A percentile compares a stretch with the other conserved stretches of the same genome.
These are phyloP conservation scores for Spea hammondii DNA, from an alignment of 2,797 vertebrate species.

Conservation along the genomic window DNA sequence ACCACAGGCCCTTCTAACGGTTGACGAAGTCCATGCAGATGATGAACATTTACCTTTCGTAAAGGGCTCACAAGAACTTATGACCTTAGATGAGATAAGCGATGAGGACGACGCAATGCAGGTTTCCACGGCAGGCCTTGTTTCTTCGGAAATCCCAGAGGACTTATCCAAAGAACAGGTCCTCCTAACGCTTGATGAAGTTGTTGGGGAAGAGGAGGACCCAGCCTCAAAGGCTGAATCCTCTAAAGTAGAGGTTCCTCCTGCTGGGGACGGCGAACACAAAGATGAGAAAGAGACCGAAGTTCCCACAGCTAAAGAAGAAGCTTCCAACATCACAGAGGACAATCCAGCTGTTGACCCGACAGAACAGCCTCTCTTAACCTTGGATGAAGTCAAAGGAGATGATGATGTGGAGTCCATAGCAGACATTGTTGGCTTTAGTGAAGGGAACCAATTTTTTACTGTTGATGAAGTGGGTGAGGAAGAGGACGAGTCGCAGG, in stretches of 20 bases:
- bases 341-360: conserved; percentile 65
- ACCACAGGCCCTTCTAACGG: conserved; percentile 72
- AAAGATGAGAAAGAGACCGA: conserved; percentile 20
- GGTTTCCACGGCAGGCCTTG: conserved; percentile 45
- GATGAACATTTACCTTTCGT: conserved; percentile 66
- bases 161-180: conserved; percentile 67
- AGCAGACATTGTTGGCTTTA: conserved; percentile 66
- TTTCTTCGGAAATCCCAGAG: conserved; percentile 68
- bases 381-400: conserved; percentile 75
- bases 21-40: conserved; percentile 81
- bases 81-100: conserved; percentile 75
- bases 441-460: conserved; percentile 75
- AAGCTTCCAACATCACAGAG: conserved; percentile 58
- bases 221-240: conserved; percentile 60
- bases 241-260: conserved; percentile 13
- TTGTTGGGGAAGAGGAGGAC: conserved; percentile 79
- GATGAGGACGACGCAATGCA: conserved; percentile 72
- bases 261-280: conserved; percentile 48
- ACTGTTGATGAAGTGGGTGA: conserved; percentile 84
- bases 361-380: conserved; percentile 69
- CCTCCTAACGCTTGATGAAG: conserved; percentile 75
- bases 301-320: not conserved
- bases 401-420: conserved; percentile 70
- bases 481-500: conserved; percentile 66
- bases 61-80: conserved; percentile 65